Conservation (phyloP, 2,113 vertebrate genomes). For the Petrocephalus zakoni region DNA sequence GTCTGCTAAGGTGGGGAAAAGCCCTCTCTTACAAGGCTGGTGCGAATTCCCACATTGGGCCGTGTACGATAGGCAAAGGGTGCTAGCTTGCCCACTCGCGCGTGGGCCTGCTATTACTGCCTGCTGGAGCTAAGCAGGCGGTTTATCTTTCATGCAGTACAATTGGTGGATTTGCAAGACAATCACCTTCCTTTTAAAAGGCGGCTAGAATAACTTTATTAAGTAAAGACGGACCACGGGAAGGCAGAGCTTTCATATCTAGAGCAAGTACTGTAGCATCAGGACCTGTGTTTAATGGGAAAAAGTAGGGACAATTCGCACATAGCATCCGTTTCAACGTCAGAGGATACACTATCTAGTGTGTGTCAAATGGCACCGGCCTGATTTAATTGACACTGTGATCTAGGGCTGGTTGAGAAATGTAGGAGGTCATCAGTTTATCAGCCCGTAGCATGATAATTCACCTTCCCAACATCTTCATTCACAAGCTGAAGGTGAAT, state of each 20-base stretch:
- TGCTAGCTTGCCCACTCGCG: slow-evolving; percentile 33
- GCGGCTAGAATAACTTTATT: neutral
- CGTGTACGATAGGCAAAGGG: slow-evolving; percentile 34
- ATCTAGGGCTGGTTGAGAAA: slow-evolving; percentile 42
- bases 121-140: neutral
- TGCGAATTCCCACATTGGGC: slow-evolving; percentile 40
- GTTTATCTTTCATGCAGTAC: neutral
- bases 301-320: slow-evolving; percentile 23
- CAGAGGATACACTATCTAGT: slow-evolving; percentile 37
- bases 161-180: neutral
- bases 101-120: slow-evolving; percentile 7
- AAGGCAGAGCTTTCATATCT: neutral
- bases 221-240: neutral
- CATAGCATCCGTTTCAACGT: slow-evolving; percentile 5
- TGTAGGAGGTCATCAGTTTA: slow-evolving; percentile 49
- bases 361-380: slow-evolving; percentile 37
- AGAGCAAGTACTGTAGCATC: neutral
- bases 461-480: slow-evolving; percentile 7
- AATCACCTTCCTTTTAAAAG: neutral
- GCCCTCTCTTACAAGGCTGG: slow-evolving; percentile 41
- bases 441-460: slow-evolving; percentile 41
- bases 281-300: slow-evolving; percentile 2
- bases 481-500: neutral
- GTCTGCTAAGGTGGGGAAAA: slow-evolving; percentile 63
- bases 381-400: slow-evolving; percentile 47